Evolutionary conservation across 2,888 invertebrate species (phyloP).

Genomic region (Thalpophila matura): DNA sequence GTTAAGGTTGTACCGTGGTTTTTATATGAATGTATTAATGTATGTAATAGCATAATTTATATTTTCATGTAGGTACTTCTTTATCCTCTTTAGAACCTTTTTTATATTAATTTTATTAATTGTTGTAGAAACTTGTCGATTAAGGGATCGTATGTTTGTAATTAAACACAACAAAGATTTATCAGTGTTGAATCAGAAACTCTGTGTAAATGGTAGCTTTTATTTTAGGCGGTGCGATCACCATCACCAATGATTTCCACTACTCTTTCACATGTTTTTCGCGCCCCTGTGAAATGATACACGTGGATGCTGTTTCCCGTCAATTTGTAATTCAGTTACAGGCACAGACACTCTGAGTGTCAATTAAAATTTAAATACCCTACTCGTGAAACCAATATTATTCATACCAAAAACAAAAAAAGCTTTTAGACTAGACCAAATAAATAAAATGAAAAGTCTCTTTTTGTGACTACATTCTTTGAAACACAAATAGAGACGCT

Average conservation of each 20-base stretch:
- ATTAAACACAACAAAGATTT: not conserved
- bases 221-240: not conserved
- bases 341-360: not conserved
- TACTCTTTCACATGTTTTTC: not conserved
- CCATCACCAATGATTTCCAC: not conserved
- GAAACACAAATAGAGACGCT: constrained; percentile 28
- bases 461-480: constrained; percentile 26
- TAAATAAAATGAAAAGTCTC: constrained; percentile 19
- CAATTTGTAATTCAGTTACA: not conserved
- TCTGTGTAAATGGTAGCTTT: not conserved
- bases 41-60: too few species aligned
- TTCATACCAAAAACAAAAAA: constrained; percentile 14
- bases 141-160: not conserved
- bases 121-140: not conserved
- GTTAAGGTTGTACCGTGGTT: not conserved
- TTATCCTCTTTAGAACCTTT: not conserved
- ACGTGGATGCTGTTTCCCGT: not conserved
- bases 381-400: not conserved
- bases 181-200: not conserved
- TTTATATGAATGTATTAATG: too few species aligned
- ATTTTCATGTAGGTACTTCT: too few species aligned
- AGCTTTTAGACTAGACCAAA: constrained; percentile 23
- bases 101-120: not conserved
- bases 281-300: not conserved
- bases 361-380: constrained; percentile 4